Conservation (phyloP, 2,888 invertebrate species). For the Drepana falcataria region DNA sequence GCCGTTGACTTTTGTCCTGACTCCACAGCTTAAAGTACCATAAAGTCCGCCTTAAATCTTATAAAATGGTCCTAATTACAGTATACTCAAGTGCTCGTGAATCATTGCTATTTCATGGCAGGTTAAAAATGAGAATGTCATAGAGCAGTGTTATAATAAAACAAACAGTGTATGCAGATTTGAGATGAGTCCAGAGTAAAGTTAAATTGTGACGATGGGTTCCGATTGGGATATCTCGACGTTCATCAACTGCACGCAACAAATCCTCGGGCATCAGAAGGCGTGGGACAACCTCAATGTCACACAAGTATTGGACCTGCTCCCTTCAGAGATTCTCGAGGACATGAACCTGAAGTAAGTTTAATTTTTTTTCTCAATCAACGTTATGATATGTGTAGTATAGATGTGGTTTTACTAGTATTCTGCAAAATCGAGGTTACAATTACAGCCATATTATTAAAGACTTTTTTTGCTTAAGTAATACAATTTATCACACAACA, state of each 20-base stretch:
- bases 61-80: not conserved
- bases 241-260: constrained; percentile 69
- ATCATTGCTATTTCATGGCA: not conserved
- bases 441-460: too few relatives aligned
- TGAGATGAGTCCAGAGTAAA: constrained; percentile 15
- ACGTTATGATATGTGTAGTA: too few relatives aligned
- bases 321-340: constrained; percentile 56
- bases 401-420: too few relatives aligned
- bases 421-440: too few relatives aligned
- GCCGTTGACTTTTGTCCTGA: not conserved
- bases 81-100: not conserved
- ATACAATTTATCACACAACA: too few relatives aligned
- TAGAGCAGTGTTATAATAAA: too few relatives aligned
- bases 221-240: constrained; percentile 60
- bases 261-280: constrained; percentile 50
- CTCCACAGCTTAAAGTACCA: not conserved
- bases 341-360: constrained; percentile 68
- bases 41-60: not conserved
- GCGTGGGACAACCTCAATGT: constrained; percentile 62
- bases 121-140: not conserved
- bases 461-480: too few relatives aligned
- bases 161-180: not conserved
- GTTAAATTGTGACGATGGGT: constrained; percentile 43
- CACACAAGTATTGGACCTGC: constrained; percentile 58
- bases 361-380: too few relatives aligned